These are phyloP conservation scores for Ips nitidus DNA, from an alignment of 1,140 invertebrate species.

Conservation along the genomic window DNA sequence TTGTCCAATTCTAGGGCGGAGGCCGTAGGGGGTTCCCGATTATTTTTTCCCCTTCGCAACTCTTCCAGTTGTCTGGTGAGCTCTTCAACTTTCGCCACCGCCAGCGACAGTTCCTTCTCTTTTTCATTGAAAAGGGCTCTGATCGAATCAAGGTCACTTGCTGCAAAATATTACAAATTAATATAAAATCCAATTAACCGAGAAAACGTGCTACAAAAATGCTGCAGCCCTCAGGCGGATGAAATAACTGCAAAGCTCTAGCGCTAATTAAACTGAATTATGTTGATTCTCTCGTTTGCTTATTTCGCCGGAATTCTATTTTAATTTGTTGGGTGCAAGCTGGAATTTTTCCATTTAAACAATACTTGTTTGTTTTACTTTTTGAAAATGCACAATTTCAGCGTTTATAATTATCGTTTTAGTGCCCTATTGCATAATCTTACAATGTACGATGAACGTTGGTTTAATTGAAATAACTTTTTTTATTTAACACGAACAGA, in stretches of 20 bases:
- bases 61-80: conserved; percentile 92
- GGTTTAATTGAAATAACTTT: too few relatives aligned
- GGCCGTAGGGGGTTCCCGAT: conserved; percentile 61
- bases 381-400: too few relatives aligned
- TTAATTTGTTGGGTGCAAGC: too few relatives aligned
- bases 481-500: too few relatives aligned
- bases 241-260: too few relatives aligned
- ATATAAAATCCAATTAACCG: neutral
- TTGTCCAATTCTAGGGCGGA: conserved; percentile 88
- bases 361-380: too few relatives aligned
- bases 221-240: too few relatives aligned
- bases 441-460: too few relatives aligned
- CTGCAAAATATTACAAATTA: conserved; percentile 57
- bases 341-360: too few relatives aligned
- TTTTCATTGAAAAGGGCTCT: conserved; percentile 95
- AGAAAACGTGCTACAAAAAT: too few relatives aligned
- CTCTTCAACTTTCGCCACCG: conserved; percentile 94
- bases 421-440: too few relatives aligned
- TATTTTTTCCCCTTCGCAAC: conserved; percentile 67
- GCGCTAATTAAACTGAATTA: conserved; percentile 1
- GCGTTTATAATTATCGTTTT: too few relatives aligned
- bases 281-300: neutral
- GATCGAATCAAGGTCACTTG: conserved; percentile 93
- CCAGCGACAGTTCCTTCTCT: conserved; percentile 92
- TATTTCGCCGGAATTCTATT: neutral